phyloP scores from a whole-genome alignment of 2,888 invertebrate genomes.

The Villa cingulata region DNA sequence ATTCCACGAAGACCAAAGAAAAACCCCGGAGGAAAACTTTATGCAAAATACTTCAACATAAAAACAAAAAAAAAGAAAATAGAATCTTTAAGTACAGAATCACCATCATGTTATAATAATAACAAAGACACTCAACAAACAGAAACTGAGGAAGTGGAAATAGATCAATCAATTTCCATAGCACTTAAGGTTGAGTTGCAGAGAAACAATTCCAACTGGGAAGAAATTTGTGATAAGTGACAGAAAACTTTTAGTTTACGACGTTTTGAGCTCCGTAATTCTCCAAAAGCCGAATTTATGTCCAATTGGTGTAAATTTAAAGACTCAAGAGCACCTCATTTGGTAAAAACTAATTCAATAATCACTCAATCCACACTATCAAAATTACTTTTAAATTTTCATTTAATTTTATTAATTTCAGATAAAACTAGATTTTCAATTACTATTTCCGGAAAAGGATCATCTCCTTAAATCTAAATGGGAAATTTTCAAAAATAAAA shows the following conservation, averaged over 20 bases:
- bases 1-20: too few species aligned
- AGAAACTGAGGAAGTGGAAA: not conserved
- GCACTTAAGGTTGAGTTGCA: not conserved
- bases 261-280: not conserved
- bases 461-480: not conserved
- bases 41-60: too few species aligned
- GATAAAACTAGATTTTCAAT: not conserved
- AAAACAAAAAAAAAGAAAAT: too few species aligned
- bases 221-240: slow-evolving; percentile 1
- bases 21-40: too few species aligned
- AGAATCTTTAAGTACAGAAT: too few species aligned
- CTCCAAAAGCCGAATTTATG: not conserved
- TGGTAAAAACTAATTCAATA: too few species aligned
- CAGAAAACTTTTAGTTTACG: slow-evolving; percentile 1
- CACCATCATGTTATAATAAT: too few species aligned
- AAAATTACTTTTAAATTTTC: too few species aligned
- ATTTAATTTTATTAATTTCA: not conserved
- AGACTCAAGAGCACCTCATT: too few species aligned
- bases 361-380: too few species aligned
- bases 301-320: not conserved
- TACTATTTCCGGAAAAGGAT: not conserved
- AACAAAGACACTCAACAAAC: too few species aligned
- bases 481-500: not conserved
- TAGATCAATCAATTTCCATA: slow-evolving; percentile 1
- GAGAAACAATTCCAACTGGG: not conserved